Base-by-base conservation (phyloP, 2,113 vertebrate species). In the Stomatorhinus ivindoensis region DNA sequence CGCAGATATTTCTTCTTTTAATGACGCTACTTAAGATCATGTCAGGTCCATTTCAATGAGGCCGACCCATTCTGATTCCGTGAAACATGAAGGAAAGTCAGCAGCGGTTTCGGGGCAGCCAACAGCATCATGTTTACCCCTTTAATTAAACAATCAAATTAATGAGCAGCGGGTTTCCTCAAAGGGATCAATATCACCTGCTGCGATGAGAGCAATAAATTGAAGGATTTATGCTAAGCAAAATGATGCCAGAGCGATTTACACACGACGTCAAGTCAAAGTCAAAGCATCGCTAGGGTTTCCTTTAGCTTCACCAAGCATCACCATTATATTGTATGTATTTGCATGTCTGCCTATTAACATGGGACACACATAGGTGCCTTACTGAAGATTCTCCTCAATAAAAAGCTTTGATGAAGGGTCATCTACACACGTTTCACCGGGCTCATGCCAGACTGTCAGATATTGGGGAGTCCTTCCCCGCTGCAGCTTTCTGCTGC, bases 121-220 rank as follows among this genome's bases (percentile, higher is more conserved):
- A 15, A 44, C 89, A 85, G 82, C 90, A 65, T 90, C 65, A 8
- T 88, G 73, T 87, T 91, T 85, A 58, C 15, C 15, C 24, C 87
- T 90, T 15, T 80, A 89, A 90, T 87, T 48, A 90, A 80, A 69
- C 88, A 89, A 89, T 73, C 89, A 46, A 61, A 69, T 89, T 89
- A 90, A 89, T 90, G 89, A 88, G n/a, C 31, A 19, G 61, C 51
- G 88, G 58, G 48, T 44, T 58, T 89, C 69, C 90, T 91, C 90
- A 69, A 88, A 90, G 91, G 92, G 87, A 90, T 76, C 84, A 69
- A 90, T 69, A 88, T 90, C 61, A 88, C 84, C 92, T 91, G 90
- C 88, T 91, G 83, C 48, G 31, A 89, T 90, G 87, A 58, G 51
- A 90, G 90, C n/a, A 91, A n/a, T 89, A 76, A 84, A 89, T 61